A percentile compares a stretch with the other conserved stretches of the same genome.
Conservation (phyloP, 2,888 invertebrate species). For the Ophonus ardosiacus region DNA sequence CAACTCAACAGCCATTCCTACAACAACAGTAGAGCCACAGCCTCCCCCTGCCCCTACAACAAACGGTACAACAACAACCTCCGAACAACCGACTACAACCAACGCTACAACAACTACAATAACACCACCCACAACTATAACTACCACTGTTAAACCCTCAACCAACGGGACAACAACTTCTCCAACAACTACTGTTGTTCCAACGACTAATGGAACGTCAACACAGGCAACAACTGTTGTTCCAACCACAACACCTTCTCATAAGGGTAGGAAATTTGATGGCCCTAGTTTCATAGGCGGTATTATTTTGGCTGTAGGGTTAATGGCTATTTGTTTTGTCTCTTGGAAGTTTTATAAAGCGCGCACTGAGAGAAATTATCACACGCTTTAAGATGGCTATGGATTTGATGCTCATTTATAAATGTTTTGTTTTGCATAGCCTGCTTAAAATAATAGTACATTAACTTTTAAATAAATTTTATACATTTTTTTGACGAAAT, state of each 20-base stretch:
- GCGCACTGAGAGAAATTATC: slow-evolving; percentile 91
- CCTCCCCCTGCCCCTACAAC: slow-evolving; percentile 66
- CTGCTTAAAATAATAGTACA: not conserved
- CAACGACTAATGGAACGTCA: slow-evolving; percentile 66
- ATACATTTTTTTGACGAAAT: too few species aligned
- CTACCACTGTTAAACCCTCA: slow-evolving; percentile 63
- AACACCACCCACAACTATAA: slow-evolving; percentile 57
- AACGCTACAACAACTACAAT: slow-evolving; percentile 65
- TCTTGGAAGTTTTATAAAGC: slow-evolving; percentile 93
- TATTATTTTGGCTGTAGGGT: slow-evolving; percentile 87
- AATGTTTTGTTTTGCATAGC: not conserved
- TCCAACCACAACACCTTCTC: slow-evolving; percentile 66
- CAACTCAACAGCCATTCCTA: slow-evolving; percentile 64
- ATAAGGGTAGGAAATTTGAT: slow-evolving; percentile 80
- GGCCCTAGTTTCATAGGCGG: slow-evolving; percentile 91
- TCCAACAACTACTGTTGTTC: slow-evolving; percentile 66
- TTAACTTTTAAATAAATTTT: too few species aligned
- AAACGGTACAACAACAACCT: slow-evolving; percentile 65
- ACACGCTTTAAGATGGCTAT: slow-evolving; percentile 84
- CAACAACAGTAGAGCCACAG: slow-evolving; percentile 65
- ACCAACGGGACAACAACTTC: slow-evolving; percentile 60
- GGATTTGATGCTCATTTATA: slow-evolving; percentile 7
- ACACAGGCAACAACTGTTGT: slow-evolving; percentile 65
- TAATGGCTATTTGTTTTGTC: slow-evolving; percentile 88
- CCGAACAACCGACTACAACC: slow-evolving; percentile 64